A percentile compares a stretch with the other conserved stretches of the same genome.
These are phyloP conservation scores for Lampropteryx suffumata DNA, from an alignment of 2,888 invertebrate species.

Conservation along the genomic window DNA sequence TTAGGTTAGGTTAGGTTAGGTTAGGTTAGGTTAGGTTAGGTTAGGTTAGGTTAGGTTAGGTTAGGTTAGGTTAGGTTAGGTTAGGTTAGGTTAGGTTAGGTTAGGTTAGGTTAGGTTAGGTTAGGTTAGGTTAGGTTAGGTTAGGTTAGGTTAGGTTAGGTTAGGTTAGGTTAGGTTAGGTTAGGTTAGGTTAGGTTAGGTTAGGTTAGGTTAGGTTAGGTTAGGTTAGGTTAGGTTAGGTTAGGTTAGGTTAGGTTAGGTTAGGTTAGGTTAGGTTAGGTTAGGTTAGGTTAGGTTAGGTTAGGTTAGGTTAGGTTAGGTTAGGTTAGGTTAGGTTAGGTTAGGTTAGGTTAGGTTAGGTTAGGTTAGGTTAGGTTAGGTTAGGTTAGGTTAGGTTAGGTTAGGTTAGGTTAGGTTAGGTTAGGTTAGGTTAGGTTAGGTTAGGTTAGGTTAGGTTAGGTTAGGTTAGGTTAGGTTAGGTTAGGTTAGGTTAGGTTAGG, in stretches of 20 bases:
- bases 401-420: conserved; percentile 29
- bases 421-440: conserved; percentile 34
- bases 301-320: conserved; percentile 16
- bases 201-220: conserved; percentile 17
- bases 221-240: conserved; percentile 24
- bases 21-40: conserved; percentile 13
- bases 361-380: conserved; percentile 20
- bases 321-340: conserved; percentile 20
- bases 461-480: conserved; percentile 32
- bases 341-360: conserved; percentile 24
- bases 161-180: conserved; percentile 16
- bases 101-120: conserved; percentile 16
- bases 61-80: conserved; percentile 11
- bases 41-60: conserved; percentile 9
- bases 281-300: conserved; percentile 21
- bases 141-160: conserved; percentile 16
- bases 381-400: conserved; percentile 22
- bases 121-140: conserved; percentile 16
- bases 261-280: conserved; percentile 13
- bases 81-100: conserved; percentile 11
- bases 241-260: conserved; percentile 17
- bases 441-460: conserved; percentile 34
- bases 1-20: conserved; percentile 10
- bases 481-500: conserved; percentile 28
- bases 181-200: conserved; percentile 16